Evolutionary conservation across 2,888 invertebrate genomes (phyloP), one percentile per base, ranked within the genome.

Genomic region (Ophion slaviceki): DNA sequence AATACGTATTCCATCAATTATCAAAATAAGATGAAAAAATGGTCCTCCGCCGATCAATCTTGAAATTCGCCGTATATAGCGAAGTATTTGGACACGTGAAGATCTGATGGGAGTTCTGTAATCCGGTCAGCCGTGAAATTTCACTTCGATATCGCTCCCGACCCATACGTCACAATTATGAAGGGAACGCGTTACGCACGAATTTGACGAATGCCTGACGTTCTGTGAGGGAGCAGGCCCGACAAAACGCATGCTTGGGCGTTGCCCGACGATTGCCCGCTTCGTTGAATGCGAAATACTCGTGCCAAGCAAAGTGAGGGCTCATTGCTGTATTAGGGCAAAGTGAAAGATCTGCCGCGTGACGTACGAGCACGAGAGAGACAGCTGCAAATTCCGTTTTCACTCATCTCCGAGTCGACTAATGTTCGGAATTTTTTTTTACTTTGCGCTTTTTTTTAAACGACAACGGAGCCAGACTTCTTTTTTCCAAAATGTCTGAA

Each of bases 211-310:
- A 91, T 90, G 88, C 89, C 88, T 82, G 84, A 88, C 85, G 88
- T 89, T 87, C 83, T 78, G 68, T 87, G 86, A 40, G 78, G 70
- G 78, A 79, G 61, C 67, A 71, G 76, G 66, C 59, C 45, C 66
- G 76, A 86, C 72, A 72, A 74, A 85, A 68, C 68, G 78, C 80
- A 64, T 82, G 79, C 77, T 70, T 78, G 86, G 87, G 82, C 90
- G 84, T 90, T 91, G 89, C 91, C 89, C 85, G 88, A 87, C 89
- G 89, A 91, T 91, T 91, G 89, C 84, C 88, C 87, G 91, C 90
- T 90, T 78, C 86, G 88, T 74, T 62, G 77, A 74, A 62, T 28
- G 14, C 57, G 61, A 61, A 78, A 47, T 28, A 36, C 36, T 72
- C 57, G 61, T 77, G 66, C 67, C 71, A 71, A 24, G 61, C 28